Base-by-base conservation (phyloP, 2,888 invertebrate species). In the Drosophila meridiana region DNA sequence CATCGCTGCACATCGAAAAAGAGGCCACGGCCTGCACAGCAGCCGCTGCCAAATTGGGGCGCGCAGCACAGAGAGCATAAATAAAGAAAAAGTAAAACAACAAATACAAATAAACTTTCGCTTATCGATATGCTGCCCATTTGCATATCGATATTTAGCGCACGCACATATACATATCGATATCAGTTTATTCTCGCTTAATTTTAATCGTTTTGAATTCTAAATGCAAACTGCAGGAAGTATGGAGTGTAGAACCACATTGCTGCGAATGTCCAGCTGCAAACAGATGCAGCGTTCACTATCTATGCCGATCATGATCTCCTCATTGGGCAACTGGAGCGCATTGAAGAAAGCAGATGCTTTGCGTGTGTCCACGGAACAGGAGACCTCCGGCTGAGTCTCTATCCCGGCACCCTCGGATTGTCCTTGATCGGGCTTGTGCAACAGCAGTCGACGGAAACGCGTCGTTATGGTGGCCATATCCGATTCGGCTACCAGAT, bases 381-480 rank as follows among this genome's bases (percentile, higher is more conserved):
- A 96, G 30, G 94, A 93, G 36, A 94, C 92, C 50, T 92, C 92
- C 32, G 13, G 1, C 52, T 92, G 92, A 28, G 11, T 92, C 50
- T 92, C 92, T 32, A 8, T n/a, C 0, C 6, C 50, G 0, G n/a
- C 36, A 38, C 14, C 4, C 4, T 20, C 1, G 20, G n/a, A 13
- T 11, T 45, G 50, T 30, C 65, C 20, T 13, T 69, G 56, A 9
- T 48, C 40, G 8, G 28, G 14, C 14, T 61, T 69, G 50, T 76
- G 82, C 42, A 68, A 77, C 32, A 84, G 32, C 40, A 98, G 94
- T 85, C 96, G 95, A 82, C 95, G 95, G 91, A 98, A 98, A 87
- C 97, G 95, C 0, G 97, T 97, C 0, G 97, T 96, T 3, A 98
- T 95, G 55, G 95, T 96, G 5, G 97, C 97, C 93, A 96, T 95